These are phyloP conservation scores for Corythornis madagascariensis DNA, from an alignment of 2,113 vertebrate genomes.

Conservation along the genomic window DNA sequence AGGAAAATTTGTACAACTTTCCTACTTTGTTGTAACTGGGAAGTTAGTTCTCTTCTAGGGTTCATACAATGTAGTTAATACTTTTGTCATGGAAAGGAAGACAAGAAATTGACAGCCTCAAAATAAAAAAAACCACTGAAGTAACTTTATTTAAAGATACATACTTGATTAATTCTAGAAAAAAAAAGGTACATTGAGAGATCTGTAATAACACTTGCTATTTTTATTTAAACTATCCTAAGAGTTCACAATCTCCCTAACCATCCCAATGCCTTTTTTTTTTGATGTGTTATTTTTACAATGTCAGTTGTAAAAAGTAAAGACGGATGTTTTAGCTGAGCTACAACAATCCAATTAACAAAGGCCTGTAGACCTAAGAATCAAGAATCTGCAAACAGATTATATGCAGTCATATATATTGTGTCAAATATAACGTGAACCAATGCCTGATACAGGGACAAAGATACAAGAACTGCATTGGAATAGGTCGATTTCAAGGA, in stretches of 20 bases:
- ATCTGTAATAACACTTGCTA: not conserved
- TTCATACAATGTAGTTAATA: not conserved
- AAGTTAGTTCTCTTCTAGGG: not conserved
- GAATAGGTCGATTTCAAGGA: not conserved
- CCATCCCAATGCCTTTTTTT: not conserved
- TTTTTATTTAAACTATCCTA: not conserved
- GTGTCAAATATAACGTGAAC: not conserved
- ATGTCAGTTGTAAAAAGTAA: not conserved
- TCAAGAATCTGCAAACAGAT: not conserved
- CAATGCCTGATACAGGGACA: not conserved
- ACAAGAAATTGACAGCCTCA: not conserved
- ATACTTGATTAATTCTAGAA: not conserved
- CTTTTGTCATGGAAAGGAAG: not conserved
- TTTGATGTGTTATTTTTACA: not conserved
- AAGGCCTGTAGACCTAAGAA: not conserved
- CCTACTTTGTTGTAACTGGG: not conserved
- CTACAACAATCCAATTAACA: not conserved
- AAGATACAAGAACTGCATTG: not conserved
- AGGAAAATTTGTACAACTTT: not conserved
- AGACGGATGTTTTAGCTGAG: not conserved
- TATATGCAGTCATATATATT: not conserved
- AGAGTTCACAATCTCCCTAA: not conserved
- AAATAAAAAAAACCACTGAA: not conserved
- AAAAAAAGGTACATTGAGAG: not conserved
- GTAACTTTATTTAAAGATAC: not conserved